Evolutionary conservation across 2,113 vertebrate species (phyloP).

Genomic region (Bubo blakistoni): DNA sequence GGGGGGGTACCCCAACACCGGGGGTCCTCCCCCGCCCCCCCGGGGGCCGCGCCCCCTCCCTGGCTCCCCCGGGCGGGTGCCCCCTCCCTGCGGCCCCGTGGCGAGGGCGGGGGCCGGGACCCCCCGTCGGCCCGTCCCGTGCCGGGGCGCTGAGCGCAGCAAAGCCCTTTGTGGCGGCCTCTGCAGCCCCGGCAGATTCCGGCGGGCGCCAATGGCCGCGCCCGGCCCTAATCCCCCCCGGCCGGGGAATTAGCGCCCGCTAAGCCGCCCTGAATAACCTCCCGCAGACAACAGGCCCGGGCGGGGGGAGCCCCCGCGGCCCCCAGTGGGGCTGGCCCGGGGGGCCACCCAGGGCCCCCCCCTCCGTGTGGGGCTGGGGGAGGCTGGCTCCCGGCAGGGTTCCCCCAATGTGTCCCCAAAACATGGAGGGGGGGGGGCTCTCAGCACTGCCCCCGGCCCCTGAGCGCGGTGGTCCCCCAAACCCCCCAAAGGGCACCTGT

Average conservation of each 20-base stretch:
- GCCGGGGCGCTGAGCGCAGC: slow-evolving; percentile 55
- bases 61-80: neutral
- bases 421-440: neutral
- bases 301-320: neutral
- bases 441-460: neutral
- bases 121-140: neutral
- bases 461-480: neutral
- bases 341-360: neutral
- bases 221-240: slow-evolving; percentile 26
- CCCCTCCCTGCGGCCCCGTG: neutral
- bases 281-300: neutral
- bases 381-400: neutral
- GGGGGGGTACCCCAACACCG: accelerated
- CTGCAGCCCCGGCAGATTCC: slow-evolving; percentile 54
- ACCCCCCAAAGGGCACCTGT: neutral
- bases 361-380: neutral
- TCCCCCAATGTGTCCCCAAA: neutral
- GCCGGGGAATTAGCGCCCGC: neutral
- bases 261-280: slow-evolving; percentile 36
- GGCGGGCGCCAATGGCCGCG: neutral
- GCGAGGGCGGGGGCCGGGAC: neutral
- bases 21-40: neutral
- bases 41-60: no score
- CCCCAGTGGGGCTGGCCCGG: neutral
- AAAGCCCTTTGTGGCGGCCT: slow-evolving; percentile 24